phyloP scores from a whole-genome alignment of 1,140 invertebrate species.

The Teleopsis dalmanni region DNA sequence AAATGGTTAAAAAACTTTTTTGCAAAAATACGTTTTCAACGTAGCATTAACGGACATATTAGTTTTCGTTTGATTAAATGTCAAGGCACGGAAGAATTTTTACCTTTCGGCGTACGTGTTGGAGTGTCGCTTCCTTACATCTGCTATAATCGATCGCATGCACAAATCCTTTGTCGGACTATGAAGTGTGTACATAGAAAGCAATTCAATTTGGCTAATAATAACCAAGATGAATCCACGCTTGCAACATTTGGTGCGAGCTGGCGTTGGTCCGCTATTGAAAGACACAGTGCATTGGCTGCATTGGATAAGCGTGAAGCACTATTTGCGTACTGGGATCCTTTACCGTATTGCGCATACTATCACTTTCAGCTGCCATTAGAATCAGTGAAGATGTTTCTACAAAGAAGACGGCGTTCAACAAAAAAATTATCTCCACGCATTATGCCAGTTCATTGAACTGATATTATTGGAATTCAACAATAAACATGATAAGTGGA shows the following conservation, averaged over 20 bases:
- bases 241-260: constrained; percentile 29
- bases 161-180: constrained; percentile 52
- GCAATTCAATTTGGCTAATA: constrained; percentile 46
- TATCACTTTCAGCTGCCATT: constrained; percentile 71
- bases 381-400: constrained; percentile 47
- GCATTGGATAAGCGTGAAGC: constrained; percentile 64
- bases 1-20: constrained; percentile 67
- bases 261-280: constrained; percentile 30
- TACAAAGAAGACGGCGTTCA: constrained; percentile 36
- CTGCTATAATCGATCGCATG: constrained; percentile 61
- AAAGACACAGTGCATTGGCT: constrained; percentile 15
- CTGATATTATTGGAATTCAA: too few relatives aligned
- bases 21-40: constrained; percentile 50
- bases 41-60: constrained; percentile 63
- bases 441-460: constrained; percentile 41
- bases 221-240: constrained; percentile 49
- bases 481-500: too few relatives aligned
- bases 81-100: constrained; percentile 46
- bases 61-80: constrained; percentile 61
- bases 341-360: constrained; percentile 72
- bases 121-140: constrained; percentile 70
- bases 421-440: constrained; percentile 40
- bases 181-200: constrained; percentile 43
- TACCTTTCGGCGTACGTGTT: constrained; percentile 61
- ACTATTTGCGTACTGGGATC: constrained; percentile 72